Evolutionary conservation across 2,113 vertebrate species (phyloP), one percentile per base, ranked within the genome.

Genomic region (Dasyurus viverrinus): DNA sequence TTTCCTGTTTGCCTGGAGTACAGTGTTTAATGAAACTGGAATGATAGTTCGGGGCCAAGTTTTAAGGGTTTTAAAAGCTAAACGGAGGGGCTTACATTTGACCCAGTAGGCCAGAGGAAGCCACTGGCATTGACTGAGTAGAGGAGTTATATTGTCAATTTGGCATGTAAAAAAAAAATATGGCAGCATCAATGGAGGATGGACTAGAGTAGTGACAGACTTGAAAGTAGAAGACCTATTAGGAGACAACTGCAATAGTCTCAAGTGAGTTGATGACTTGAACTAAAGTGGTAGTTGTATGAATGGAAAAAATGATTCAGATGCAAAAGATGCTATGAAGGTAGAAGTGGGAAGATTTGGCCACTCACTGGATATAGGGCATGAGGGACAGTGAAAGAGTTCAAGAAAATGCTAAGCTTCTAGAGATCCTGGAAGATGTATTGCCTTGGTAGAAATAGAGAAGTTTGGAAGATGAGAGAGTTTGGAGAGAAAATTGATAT

Each of bases 301-400:
- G 52, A 10, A 48, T 90, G 36, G 24, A 47, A 14, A 92, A 4
- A 42, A 53, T 11, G 10, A 68, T 47, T 91, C 30, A 90, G 68
- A 89, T 92, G 94, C 12, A 68, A 53, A 6, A 84, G 46, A 48
- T 25, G 1, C 14, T 90, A 0, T 93, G 89, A 94, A 93, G 25
- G 52, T 3, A 52, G 25, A 25, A 53, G 4, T 23, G 7, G 12
- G 1, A 54, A 12, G 26, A 27, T 93, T 93, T 93, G 14, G 19
- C 89, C 30, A 54, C 5, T 60, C 2, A 26, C 0, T 52, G 19
- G 91, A 68, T 19, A 68, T 55, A 24, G 26, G 54, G 50, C 54
- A 10, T 76, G 54, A 96, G 52, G 89, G 14, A 90, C 92, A 95
- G 22, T 92, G 53, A 95, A 47, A 23, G 89, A 91, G 3, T 93